Evolutionary conservation across 2,113 vertebrate species (phyloP).

Genomic region (Rhea americana): DNA sequence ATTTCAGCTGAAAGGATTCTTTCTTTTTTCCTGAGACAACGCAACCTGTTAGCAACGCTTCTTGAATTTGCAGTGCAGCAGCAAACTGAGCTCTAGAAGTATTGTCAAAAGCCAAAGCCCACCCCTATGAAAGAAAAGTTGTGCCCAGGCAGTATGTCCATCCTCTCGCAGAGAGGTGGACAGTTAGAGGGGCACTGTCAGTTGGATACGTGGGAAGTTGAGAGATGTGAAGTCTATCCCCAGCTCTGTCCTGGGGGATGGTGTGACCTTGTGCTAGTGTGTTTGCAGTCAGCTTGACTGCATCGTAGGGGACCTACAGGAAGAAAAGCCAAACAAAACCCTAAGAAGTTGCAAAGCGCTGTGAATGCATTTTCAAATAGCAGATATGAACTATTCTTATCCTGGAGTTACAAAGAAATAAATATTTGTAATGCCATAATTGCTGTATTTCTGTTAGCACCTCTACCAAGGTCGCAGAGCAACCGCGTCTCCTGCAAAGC

Average conservation of each 20-base stretch:
- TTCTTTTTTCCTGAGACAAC: neutral
- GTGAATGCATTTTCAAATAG: neutral
- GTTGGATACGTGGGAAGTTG: rapidly evolving
- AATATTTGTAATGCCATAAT: neutral
- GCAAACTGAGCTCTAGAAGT: neutral
- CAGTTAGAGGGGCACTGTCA: neutral
- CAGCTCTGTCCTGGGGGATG: neutral
- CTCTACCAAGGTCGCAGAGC: neutral
- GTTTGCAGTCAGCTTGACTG: neutral
- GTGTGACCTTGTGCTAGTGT: neutral
- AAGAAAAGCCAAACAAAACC: neutral
- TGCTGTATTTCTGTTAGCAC: neutral
- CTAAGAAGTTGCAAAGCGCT: neutral
- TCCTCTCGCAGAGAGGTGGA: neutral
- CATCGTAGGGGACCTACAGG: neutral
- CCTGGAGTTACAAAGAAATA: neutral
- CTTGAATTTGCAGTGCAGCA: neutral
- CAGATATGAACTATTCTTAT: neutral
- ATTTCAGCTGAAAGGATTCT: neutral
- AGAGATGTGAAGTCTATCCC: neutral
- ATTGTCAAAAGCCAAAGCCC: neutral
- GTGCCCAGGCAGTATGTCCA: neutral
- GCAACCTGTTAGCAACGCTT: rapidly evolving
- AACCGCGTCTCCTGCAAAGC: neutral
- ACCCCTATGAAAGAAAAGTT: neutral